These are phyloP conservation scores for Lasius fuliginosus DNA, from an alignment of 2,888 invertebrate species.

Conservation along the genomic window DNA sequence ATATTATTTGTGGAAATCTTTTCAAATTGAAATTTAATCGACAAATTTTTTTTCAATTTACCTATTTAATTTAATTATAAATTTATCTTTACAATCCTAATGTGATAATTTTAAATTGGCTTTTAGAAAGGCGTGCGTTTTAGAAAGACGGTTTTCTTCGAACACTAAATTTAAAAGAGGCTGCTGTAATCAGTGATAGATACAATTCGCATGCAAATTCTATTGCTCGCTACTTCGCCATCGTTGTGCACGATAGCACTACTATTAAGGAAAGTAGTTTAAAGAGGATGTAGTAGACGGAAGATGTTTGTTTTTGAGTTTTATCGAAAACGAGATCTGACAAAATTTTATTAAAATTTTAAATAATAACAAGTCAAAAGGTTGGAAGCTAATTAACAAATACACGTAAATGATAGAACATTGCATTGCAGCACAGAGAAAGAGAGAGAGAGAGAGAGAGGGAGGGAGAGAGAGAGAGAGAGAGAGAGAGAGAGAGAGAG, in stretches of 20 bases:
- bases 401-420: background rate
- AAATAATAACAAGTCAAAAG: too few relatives aligned
- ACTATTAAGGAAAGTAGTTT: conserved; percentile 58
- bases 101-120: background rate
- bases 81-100: background rate
- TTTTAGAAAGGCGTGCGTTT: background rate
- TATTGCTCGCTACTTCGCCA: background rate
- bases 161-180: conserved; percentile 2
- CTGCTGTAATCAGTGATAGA: conserved; percentile 43
- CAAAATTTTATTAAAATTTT: background rate
- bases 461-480: too few relatives aligned
- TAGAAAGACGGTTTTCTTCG: conserved; percentile 9
- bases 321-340: background rate
- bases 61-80: background rate
- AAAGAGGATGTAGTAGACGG: conserved; percentile 23
- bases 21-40: background rate
- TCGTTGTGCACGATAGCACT: conserved; percentile 3
- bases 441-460: background rate
- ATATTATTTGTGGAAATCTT: background rate
- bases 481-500: background rate
- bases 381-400: background rate
- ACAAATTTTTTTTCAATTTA: background rate
- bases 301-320: background rate
- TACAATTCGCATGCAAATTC: conserved; percentile 66
- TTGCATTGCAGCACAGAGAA: background rate